Conservation (phyloP, 2,888 invertebrate species). For the Calephelis perditalis region DNA sequence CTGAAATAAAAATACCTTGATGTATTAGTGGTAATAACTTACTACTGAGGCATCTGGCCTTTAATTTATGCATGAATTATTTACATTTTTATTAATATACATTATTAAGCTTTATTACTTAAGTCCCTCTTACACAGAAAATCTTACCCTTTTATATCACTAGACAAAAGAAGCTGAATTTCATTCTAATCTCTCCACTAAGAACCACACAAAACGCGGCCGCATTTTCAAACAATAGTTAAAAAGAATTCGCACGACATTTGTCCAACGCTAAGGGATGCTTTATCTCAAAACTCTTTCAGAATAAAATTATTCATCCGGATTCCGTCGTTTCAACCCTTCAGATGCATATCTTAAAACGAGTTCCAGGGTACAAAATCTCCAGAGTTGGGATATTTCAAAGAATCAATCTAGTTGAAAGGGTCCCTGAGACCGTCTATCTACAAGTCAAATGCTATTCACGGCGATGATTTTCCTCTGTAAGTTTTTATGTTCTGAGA, state of each 20-base stretch:
- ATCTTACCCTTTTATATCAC: no score
- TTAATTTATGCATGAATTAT: no score
- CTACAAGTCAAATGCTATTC: slow-evolving; percentile 15
- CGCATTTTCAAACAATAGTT: slow-evolving; percentile 12
- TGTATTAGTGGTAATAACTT: no score
- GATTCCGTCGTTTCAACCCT: slow-evolving; percentile 27
- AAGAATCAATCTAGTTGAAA: slow-evolving; percentile 29
- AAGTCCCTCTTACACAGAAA: no score
- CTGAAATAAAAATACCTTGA: no score
- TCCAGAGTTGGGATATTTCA: slow-evolving; percentile 25
- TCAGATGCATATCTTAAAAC: slow-evolving; percentile 27
- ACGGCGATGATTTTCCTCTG: slow-evolving; percentile 4
- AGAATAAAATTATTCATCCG: slow-evolving; percentile 27
- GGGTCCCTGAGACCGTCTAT: slow-evolving; percentile 24
- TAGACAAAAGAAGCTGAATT: slow-evolving; percentile 5
- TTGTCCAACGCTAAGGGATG: slow-evolving; percentile 24
- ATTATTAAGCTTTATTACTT: no score
- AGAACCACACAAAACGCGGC: background rate
- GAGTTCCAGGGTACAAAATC: slow-evolving; percentile 23
- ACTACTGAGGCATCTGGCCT: no score
- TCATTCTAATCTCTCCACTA: slow-evolving; percentile 1
- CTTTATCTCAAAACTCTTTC: slow-evolving; percentile 25
- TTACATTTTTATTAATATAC: no score
- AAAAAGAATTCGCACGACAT: slow-evolving; percentile 16
- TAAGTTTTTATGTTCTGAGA: slow-evolving; percentile 2